phyloP scores from a whole-genome alignment of 2,888 invertebrate genomes.

The Clostera curtula region DNA sequence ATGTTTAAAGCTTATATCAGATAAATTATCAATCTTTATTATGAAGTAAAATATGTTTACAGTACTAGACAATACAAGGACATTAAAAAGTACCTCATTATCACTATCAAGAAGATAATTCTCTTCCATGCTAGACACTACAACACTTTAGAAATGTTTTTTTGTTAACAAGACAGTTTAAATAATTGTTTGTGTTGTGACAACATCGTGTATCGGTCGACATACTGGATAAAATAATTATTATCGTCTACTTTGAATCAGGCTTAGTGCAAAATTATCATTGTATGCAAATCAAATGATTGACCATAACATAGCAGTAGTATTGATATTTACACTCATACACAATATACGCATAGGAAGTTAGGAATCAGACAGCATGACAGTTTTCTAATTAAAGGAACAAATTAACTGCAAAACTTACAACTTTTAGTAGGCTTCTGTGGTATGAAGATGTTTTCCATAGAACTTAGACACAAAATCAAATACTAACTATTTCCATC shows the following conservation, averaged over 20 bases:
- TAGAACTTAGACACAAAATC: constrained; percentile 42
- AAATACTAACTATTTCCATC: constrained; percentile 47
- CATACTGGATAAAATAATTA: constrained; percentile 29
- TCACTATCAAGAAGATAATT: constrained; percentile 47
- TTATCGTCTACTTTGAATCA: constrained; percentile 36
- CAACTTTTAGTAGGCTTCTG: constrained; percentile 49
- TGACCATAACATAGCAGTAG: constrained; percentile 52
- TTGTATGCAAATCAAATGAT: constrained; percentile 65
- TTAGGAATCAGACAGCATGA: constrained; percentile 39
- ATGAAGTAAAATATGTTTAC: background rate
- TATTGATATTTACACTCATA: constrained; percentile 39
- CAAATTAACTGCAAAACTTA: constrained; percentile 41
- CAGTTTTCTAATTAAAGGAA: constrained; percentile 32
- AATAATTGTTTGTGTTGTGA: constrained; percentile 13
- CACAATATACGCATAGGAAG: constrained; percentile 39
- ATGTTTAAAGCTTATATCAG: no score
- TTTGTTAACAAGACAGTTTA: constrained; percentile 7
- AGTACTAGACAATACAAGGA: constrained; percentile 5
- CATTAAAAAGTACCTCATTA: constrained; percentile 39
- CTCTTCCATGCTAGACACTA: constrained; percentile 39
- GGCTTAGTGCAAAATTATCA: constrained; percentile 39
- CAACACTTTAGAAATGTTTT: constrained; percentile 14
- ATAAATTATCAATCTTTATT: no score
- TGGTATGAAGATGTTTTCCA: constrained; percentile 50
- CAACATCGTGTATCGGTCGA: constrained; percentile 24